These are phyloP conservation scores for Platyscapa corneri DNA, from an alignment of 1,140 invertebrate species.

Conservation along the genomic window DNA sequence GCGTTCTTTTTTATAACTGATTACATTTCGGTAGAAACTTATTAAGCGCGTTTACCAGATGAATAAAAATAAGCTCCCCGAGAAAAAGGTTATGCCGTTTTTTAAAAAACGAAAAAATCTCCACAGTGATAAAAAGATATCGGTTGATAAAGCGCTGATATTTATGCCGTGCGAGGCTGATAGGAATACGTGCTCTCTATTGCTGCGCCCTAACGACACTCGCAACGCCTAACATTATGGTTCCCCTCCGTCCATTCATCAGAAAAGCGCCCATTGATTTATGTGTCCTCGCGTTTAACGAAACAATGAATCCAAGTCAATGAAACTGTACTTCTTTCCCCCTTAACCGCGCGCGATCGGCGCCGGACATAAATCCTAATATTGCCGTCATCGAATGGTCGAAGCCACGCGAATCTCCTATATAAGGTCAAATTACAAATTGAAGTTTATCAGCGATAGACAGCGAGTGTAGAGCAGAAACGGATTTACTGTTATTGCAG, in stretches of 20 bases:
- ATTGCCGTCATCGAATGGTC: not conserved
- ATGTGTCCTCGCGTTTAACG: conserved; percentile 22
- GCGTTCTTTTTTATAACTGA: too few species aligned
- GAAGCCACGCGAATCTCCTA: conserved; percentile 33
- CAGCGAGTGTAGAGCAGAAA: not conserved
- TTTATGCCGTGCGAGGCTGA: too few species aligned
- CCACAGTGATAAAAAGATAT: too few species aligned
- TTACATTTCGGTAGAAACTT: too few species aligned
- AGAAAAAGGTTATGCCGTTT: too few species aligned
- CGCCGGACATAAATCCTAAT: conserved; percentile 29
- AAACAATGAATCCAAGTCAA: conserved; percentile 42
- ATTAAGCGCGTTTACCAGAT: too few species aligned
- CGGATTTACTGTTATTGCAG: conserved; percentile 15
- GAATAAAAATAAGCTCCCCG: too few species aligned
- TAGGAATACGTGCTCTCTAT: too few species aligned
- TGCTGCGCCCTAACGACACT: not conserved
- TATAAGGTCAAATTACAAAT: conserved; percentile 34
- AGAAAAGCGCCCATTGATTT: conserved; percentile 18
- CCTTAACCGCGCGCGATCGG: not conserved
- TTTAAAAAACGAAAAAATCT: too few species aligned
- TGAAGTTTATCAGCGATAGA: not conserved
- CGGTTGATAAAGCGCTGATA: too few species aligned
- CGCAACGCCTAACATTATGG: not conserved
- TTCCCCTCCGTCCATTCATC: not conserved
- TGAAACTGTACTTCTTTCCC: conserved; percentile 1